These are phyloP conservation scores for Hippocampus barbouri DNA, from an alignment of 2,113 vertebrate species.

Conservation along the genomic window DNA sequence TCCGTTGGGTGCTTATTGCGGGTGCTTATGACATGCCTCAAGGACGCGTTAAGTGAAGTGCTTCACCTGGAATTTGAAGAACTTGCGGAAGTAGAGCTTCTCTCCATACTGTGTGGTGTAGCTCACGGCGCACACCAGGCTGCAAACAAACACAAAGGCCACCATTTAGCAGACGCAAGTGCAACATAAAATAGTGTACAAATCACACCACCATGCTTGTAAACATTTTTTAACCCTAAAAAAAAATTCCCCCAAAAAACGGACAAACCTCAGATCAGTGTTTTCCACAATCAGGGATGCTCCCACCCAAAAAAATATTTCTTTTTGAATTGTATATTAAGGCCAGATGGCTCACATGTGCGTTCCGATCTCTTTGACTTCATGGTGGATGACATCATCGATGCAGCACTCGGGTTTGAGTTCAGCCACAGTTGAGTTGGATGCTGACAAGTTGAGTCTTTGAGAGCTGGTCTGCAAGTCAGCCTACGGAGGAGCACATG, in stretches of 20 bases:
- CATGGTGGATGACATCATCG: conserved; percentile 97
- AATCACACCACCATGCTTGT: not conserved
- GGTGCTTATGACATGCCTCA: conserved; percentile 56
- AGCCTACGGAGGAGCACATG: conserved; percentile 70
- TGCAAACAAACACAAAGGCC: conserved; percentile 45
- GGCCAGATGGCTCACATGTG: conserved; percentile 81
- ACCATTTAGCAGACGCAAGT: not conserved
- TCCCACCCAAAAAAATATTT: not conserved
- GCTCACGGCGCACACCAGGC: conserved; percentile 96
- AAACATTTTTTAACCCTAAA: not conserved
- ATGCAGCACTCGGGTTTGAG: conserved; percentile 94
- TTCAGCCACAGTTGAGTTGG: conserved; percentile 86
- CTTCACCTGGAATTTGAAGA: conserved; percentile 99
- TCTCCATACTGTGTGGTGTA: conserved; percentile 93
- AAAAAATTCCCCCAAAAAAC: not conserved
- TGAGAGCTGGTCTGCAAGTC: conserved; percentile 98
- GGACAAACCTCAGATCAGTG: not conserved
- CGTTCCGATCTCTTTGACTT: conserved; percentile 98
- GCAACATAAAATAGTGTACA: not conserved
- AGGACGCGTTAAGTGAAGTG: conserved; percentile 4
- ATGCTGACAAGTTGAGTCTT: conserved; percentile 93
- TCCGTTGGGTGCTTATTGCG: conserved; percentile 31
- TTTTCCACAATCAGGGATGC: no score
- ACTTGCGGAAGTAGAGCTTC: conserved; percentile 98
- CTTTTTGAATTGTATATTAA: not conserved